These are phyloP conservation scores for Pachyrhynchus sulphureomaculatus DNA, from an alignment of 1,140 invertebrate species.

Conservation along the genomic window DNA sequence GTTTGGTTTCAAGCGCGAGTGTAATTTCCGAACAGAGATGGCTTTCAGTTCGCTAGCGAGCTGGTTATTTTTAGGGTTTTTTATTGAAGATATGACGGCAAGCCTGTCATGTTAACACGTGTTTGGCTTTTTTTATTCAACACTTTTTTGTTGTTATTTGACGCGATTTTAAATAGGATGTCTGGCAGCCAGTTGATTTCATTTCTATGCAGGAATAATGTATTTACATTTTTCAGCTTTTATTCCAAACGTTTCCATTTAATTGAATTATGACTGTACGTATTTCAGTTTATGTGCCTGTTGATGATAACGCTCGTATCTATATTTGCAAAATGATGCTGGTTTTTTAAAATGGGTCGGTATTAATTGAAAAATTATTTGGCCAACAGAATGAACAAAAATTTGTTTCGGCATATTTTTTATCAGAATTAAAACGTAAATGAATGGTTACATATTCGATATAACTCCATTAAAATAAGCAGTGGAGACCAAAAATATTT, in stretches of 20 bases:
- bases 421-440: too few relatives aligned
- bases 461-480: too few relatives aligned
- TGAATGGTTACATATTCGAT: too few relatives aligned
- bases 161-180: constrained; percentile 32
- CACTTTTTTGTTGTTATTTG: constrained; percentile 31
- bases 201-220: constrained; percentile 34
- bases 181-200: constrained; percentile 34
- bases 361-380: constrained; percentile 28
- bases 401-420: not conserved
- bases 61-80: constrained; percentile 34
- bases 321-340: constrained; percentile 15
- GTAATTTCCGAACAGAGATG: constrained; percentile 32
- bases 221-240: constrained; percentile 38
- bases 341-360: constrained; percentile 9
- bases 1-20: constrained; percentile 1
- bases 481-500: too few relatives aligned
- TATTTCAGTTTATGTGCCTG: constrained; percentile 25
- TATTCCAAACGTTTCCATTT: constrained; percentile 35
- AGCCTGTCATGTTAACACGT: constrained; percentile 38
- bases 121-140: constrained; percentile 26
- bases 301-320: constrained; percentile 17
- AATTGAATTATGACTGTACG: constrained; percentile 37
- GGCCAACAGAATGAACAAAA: not conserved
- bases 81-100: constrained; percentile 33
- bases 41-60: constrained; percentile 4